A percentile compares a stretch with the other conserved stretches of the same genome.
Conservation (phyloP, 2,888 invertebrate genomes). For the Timema podura region DNA sequence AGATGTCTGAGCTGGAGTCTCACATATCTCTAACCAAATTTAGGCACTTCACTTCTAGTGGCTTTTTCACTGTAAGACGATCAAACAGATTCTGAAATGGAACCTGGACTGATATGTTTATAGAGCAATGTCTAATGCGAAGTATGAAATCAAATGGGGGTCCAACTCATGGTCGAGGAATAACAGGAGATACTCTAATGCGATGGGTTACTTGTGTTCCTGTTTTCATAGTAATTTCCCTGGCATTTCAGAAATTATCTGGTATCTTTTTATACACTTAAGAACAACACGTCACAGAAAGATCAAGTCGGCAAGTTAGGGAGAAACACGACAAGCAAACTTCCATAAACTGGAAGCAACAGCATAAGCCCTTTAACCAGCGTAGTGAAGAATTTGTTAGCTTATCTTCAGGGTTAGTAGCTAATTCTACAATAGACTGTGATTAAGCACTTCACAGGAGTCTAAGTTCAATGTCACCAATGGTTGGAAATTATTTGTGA, state of each 20-base stretch:
- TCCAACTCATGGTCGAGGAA: neutral
- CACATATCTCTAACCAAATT: neutral
- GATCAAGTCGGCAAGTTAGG: neutral
- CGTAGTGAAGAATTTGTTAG: slow-evolving; percentile 1
- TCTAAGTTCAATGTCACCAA: neutral
- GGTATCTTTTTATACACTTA: neutral
- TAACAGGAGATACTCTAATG: neutral
- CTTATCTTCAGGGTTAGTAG: neutral
- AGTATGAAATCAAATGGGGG: neutral
- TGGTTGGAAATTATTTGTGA: neutral
- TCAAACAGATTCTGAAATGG: neutral
- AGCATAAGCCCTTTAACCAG: neutral
- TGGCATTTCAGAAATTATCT: neutral
- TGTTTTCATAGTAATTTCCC: neutral
- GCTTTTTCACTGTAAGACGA: neutral
- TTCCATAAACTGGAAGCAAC: no score
- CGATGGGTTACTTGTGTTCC: neutral
- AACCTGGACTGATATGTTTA: neutral
- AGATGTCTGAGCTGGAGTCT: neutral
- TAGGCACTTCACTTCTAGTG: neutral
- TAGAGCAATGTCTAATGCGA: neutral
- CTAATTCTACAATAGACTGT: neutral
- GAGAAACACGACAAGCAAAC: neutral
- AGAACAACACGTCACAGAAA: neutral
- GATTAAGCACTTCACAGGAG: no score